phyloP scores from a whole-genome alignment of 2,113 vertebrate genomes.

The Nibea albiflora region DNA sequence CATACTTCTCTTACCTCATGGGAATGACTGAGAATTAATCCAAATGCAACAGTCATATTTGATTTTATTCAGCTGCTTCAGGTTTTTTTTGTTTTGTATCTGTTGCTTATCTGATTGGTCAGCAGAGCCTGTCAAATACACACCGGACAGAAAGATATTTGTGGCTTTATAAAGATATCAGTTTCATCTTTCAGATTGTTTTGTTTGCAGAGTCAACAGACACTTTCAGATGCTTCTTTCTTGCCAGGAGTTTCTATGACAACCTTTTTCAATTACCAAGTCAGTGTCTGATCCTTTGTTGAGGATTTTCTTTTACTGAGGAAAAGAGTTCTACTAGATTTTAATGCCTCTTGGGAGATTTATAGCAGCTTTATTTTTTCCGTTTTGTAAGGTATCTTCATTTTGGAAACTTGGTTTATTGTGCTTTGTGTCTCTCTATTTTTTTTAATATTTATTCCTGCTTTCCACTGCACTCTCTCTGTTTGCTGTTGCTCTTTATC shows the following conservation, averaged over 20 bases:
- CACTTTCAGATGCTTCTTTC: conserved; percentile 26
- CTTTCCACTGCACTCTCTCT: neutral
- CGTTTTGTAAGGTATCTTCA: neutral
- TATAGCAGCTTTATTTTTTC: neutral
- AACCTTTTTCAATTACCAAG: conserved; percentile 40
- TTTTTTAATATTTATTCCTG: neutral
- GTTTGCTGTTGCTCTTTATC: neutral
- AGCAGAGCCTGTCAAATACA: neutral
- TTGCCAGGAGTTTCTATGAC: conserved; percentile 54
- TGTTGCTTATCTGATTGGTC: conserved; percentile 10
- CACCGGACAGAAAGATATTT: neutral
- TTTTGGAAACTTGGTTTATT: neutral
- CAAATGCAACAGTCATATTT: neutral
- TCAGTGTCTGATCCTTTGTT: conserved; percentile 38
- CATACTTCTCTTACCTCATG: neutral
- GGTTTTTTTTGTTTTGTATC: neutral
- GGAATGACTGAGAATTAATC: conserved; percentile 20
- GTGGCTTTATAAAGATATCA: conserved; percentile 14
- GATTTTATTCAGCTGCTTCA: neutral
- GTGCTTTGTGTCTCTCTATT: neutral
- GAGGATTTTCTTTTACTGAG: conserved; percentile 12
- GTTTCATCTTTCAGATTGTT: conserved; percentile 46
- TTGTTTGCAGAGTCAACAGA: conserved; percentile 52
- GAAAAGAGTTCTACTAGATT: neutral
- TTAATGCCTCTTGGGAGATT: neutral